Evolutionary conservation across 2,113 vertebrate genomes (phyloP), one percentile per base, ranked within the genome.

Genomic region (Crotalus viridis): DNA sequence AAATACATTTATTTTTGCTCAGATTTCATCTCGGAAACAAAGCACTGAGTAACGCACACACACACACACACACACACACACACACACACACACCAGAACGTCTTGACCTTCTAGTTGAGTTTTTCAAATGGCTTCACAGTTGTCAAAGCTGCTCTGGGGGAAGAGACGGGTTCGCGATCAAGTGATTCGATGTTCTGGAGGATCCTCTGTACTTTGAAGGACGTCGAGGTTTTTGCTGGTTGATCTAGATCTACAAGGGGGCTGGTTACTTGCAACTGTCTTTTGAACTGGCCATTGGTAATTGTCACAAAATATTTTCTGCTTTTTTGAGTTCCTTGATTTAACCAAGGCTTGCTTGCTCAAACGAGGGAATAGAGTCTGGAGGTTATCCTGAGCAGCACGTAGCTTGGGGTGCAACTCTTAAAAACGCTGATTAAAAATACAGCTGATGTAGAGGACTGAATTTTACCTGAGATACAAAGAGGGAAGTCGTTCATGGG

Each of bases 1-100:
- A 46, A 1, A 94, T 96, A 95, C 93, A 93, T 56, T 95, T 90
- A 10, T 33, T 89, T 95, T 94, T 94, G 90, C 92, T 64, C 57
- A 94, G 94, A 91, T 94, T 96, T 95, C 52, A 93, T 96, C 96
- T 95, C 93, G 88, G 92, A 64, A 95, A 92, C 85, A 95, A 39
- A 6, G 12, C 90, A 22, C 0, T 94, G 94, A 95, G 94, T 96
- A 39, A 95, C 93, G 7, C 48, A 10, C 1, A 39, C 39, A 39
- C 39, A 39, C 39, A 39, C 33, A n/a, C n/a, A n/a, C 48, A 9
- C 1, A 33, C 33, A 33, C 39, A 39, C 39, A 39, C 39, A 48
- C 48, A 10, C 1, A 39, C 39, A 39, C 39, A 39, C 39, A 39
- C 39, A 19, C 0, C 93, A 48, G 87, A 90, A 89, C 93, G 91